Percentiles rank a stretch among this genome's conserved stretches.
Evolutionary conservation across 2,113 vertebrate genomes (phyloP).

Genomic region (Sebastes schlegelii): DNA sequence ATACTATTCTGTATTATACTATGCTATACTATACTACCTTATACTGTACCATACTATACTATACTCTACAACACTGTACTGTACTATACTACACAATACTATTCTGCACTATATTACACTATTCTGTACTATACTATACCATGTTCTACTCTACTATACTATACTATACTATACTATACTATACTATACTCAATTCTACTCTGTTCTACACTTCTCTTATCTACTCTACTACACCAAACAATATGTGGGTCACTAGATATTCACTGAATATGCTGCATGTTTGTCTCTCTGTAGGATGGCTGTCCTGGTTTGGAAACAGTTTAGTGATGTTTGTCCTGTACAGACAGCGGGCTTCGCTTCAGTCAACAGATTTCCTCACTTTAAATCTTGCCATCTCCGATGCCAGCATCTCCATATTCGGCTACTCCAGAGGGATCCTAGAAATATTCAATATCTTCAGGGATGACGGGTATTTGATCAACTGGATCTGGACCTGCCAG

Average conservation of each 20-base stretch:
- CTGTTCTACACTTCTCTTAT: background rate
- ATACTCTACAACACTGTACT: background rate
- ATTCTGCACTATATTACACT: background rate
- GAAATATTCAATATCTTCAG: constrained; percentile 90
- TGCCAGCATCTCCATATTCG: constrained; percentile 88
- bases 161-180: background rate
- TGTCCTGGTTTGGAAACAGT: constrained; percentile 92
- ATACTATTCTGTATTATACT: background rate
- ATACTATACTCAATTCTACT: background rate
- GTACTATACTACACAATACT: background rate
- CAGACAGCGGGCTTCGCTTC: constrained; percentile 86
- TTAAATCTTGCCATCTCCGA: constrained; percentile 90
- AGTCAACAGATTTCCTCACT: constrained; percentile 89
- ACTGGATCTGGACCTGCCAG: constrained; percentile 90
- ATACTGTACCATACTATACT: background rate
- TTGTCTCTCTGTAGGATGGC: constrained; percentile 83
- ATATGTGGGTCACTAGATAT: background rate
- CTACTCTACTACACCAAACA: background rate
- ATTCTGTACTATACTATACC: background rate
- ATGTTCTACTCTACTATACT: background rate
- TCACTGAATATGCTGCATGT: background rate
- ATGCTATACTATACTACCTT: too few relatives aligned
- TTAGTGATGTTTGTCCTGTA: constrained; percentile 89
- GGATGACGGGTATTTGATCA: constrained; percentile 88
- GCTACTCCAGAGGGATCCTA: constrained; percentile 89